Base-by-base conservation (phyloP, 2,113 vertebrate species). In the Rallus limicola region DNA sequence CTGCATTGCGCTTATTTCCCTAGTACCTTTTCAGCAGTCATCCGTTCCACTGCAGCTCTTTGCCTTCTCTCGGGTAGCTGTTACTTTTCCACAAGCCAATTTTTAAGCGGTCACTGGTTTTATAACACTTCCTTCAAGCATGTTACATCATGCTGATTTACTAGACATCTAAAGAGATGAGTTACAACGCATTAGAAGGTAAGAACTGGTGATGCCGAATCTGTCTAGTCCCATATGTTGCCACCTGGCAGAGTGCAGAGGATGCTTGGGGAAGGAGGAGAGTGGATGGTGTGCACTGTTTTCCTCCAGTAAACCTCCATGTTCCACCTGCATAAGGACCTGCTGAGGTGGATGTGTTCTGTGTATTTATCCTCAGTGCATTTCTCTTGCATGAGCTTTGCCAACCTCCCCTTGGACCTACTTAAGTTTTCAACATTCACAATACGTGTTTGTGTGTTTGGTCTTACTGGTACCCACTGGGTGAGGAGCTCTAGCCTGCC, bases 201-300 rank as follows among this genome's bases (percentile, higher is more conserved):
- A 31, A 81, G 46, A 62, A 44, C n/a, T 23, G 31, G 25, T 44
- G 60, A 13, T 62, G 17, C 44, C 52, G 50, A 63, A 70, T 59
- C 31, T 0, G 0, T n/a, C 46, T 50, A 10, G 50, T 50, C n/a
- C 46, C 31, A 7, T 5, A 1, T 28, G 16, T 18, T 88, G 24
- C 55, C 40, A 78, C 77, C 52, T 64, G 83, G 58, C 55, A n/a
- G 29, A 18, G 63, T 70, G 42, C 36, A 74, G 89, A 58, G 46
- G 59, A 55, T 72, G 74, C 59, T 77, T 7, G n/a, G 42, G 63
- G 44, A 68, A 79, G 67, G 59, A 77, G 24, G 36, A 89, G 42
- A 38, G 38, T 10, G 64, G 50, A 48, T 3, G 44, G 0, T 16
- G 8, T 5, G 12, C 8, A 3, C 38, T 82, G 15, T 40, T 81